Evolutionary conservation across 2,113 vertebrate species (phyloP), one percentile per base, ranked within the genome.

Genomic region (Puntigrus tetrazona): DNA sequence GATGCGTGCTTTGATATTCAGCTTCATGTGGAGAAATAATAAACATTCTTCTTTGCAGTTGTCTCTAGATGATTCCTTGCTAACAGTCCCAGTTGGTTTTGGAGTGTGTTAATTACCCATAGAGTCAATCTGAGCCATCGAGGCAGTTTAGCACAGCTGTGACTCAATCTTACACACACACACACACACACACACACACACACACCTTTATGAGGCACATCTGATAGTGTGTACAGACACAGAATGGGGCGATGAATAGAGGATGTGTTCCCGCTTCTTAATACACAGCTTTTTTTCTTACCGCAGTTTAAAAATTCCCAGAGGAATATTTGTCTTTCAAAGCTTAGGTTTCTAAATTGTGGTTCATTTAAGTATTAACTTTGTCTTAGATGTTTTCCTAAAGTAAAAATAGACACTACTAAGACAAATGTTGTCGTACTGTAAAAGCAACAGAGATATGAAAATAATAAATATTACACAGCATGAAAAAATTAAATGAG

Each of bases 71-170:
- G 22, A 83, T 70, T 67, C 25, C n/a, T 65, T 59, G 59, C 36
- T 78, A 78, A 81, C n/a, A 7, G 67, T 67, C 72, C 27, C 73
- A 52, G 61, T 85, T 36, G 78, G 55, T 47, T 70, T 55, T 5
- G 11, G n/a, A 73, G 38, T 59, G 59, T 31, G 77, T 81, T 87
- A 85, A 87, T 82, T 84, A 78, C 45, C 78, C 78, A 78, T n/a
- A n/a, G 82, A 81, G 57, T 20, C 6, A 72, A 52, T 77, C 65
- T 77, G 27, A 70, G 29, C 11, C 27, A 29, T 36, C 34, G 9
- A 70, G 38, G 41, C 59, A 47, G 69, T 55, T 78, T 55, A 67
- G 29, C 76, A 78, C 61, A 78, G 31, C 59, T 34, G 81, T 61
- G 41, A 47, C 55, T 74, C 50, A 47, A 3, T 47, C 36, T 41